phyloP scores from a whole-genome alignment of 2,113 vertebrate genomes.

The Asarcornis scutulata region DNA sequence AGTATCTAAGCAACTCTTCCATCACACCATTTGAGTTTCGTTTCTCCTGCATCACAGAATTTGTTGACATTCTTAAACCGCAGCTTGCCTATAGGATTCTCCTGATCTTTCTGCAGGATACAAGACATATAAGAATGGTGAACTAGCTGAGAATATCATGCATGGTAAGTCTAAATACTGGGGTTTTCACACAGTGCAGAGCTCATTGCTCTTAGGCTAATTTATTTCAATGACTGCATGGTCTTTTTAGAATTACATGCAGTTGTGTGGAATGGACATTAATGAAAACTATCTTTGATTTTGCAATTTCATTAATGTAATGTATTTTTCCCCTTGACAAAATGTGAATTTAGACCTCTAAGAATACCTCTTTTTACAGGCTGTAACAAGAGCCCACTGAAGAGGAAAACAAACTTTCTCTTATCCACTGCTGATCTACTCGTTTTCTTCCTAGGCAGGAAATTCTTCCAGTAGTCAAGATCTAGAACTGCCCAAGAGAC shows the following conservation, averaged over 20 bases:
- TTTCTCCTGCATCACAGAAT: neutral
- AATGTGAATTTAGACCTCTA: neutral
- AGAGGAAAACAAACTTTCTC: neutral
- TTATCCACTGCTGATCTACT: neutral
- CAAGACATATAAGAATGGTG: neutral
- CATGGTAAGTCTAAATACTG: neutral
- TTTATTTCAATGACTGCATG: neutral
- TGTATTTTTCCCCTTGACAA: neutral
- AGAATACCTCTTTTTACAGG: neutral
- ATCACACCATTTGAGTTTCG: neutral
- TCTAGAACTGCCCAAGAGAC: neutral
- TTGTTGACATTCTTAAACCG: neutral
- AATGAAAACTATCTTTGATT: constrained; percentile 4
- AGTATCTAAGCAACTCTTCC: constrained; percentile 38
- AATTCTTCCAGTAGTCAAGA: neutral
- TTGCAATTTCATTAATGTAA: neutral
- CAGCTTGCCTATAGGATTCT: neutral
- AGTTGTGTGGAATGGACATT: neutral
- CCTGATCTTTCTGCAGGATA: neutral
- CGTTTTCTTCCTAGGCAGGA: neutral
- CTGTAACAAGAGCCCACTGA: neutral
- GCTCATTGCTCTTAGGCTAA: neutral
- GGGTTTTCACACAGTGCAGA: neutral
- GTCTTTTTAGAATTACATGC: neutral
- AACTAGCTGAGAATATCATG: neutral